Evolutionary conservation across 2,113 vertebrate genomes (phyloP).

Genomic region (Sylvicapra grimmia): DNA sequence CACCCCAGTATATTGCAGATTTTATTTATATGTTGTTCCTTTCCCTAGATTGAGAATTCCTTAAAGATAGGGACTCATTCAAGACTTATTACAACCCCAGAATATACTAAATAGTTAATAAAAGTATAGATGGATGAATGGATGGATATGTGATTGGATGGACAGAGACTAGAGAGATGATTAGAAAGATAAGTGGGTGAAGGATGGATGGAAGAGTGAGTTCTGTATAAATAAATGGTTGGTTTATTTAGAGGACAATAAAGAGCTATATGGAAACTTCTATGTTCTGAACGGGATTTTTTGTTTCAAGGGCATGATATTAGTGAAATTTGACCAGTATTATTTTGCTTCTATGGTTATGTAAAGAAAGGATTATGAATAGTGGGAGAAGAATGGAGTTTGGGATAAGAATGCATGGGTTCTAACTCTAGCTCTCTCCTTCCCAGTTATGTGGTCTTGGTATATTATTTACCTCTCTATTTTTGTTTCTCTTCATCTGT

Average conservation of each 20-base stretch:
- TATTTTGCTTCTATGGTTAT: neutral
- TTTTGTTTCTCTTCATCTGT: neutral
- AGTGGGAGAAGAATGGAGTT: neutral
- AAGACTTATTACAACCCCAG: neutral
- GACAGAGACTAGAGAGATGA: neutral
- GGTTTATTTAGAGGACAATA: neutral
- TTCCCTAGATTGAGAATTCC: neutral
- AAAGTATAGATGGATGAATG: neutral
- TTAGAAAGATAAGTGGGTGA: no score
- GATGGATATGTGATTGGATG: neutral
- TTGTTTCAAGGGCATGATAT: neutral
- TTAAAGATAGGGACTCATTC: neutral
- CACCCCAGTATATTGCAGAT: neutral
- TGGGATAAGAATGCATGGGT: neutral
- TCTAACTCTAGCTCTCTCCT: neutral
- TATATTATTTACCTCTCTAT: neutral
- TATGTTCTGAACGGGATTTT: neutral
- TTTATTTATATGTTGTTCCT: neutral
- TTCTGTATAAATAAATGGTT: neutral
- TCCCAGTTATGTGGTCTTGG: neutral
- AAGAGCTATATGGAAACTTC: neutral
- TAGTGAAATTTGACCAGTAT: neutral
- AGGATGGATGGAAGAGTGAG: neutral
- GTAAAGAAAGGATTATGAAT: neutral
- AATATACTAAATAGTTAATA: neutral